phyloP scores from a whole-genome alignment of 2,113 vertebrate genomes.

The Macquaria australasica region DNA sequence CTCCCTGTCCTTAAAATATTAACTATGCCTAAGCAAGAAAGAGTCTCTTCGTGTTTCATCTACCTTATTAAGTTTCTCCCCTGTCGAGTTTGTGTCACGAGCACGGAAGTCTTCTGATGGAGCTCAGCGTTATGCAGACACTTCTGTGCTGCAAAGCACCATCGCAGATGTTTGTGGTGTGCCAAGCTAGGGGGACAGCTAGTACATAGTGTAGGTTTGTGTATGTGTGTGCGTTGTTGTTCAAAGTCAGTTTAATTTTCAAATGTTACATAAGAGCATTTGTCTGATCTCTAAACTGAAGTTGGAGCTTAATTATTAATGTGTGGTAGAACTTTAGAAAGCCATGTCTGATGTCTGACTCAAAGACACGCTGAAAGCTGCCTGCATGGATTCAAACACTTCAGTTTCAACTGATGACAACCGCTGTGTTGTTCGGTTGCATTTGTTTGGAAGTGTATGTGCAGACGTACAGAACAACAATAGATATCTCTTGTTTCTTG shows the following conservation, averaged over 20 bases:
- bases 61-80: slow-evolving; percentile 27
- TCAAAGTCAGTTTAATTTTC: slow-evolving; percentile 22
- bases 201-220: slow-evolving; percentile 8
- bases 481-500: not conserved
- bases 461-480: not conserved
- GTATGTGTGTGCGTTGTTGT: slow-evolving; percentile 14
- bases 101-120: slow-evolving; percentile 16
- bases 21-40: slow-evolving; percentile 49
- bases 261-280: slow-evolving; percentile 3
- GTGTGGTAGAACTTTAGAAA: slow-evolving; percentile 26
- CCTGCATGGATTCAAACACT: slow-evolving; percentile 26
- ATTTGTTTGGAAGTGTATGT: not conserved
- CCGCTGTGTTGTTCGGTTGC: slow-evolving; percentile 7
- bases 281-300: slow-evolving; percentile 29
- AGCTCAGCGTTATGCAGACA: slow-evolving; percentile 4
- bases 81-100: slow-evolving; percentile 30
- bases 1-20: slow-evolving; percentile 60
- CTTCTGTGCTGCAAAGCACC: slow-evolving; percentile 25
- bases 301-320: slow-evolving; percentile 42
- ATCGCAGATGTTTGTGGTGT: not conserved
- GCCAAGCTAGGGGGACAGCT: not conserved
- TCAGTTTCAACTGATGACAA: not conserved
- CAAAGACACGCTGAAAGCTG: slow-evolving; percentile 9
- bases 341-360: slow-evolving; percentile 22
- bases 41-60: slow-evolving; percentile 47